Percentiles rank a stretch among this genome's conserved stretches.
Evolutionary conservation across 2,888 invertebrate species (phyloP).

Genomic region (Lasioglossum pauxillum): DNA sequence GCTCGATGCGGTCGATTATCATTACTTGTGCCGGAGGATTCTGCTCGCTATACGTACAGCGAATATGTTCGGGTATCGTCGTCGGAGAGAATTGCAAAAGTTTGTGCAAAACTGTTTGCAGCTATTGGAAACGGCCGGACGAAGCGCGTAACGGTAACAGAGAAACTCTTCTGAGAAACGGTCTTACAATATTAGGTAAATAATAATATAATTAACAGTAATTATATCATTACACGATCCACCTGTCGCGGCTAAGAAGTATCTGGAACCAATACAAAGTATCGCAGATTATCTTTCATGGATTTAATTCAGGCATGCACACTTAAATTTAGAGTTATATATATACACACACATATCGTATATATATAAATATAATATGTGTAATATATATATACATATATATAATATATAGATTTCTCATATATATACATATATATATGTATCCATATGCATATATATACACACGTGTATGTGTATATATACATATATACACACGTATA

Average conservation of each 20-base stretch:
- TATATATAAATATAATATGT: conserved; percentile 49
- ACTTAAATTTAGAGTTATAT: conserved; percentile 48
- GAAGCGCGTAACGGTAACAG: conserved; percentile 36
- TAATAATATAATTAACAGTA: conserved; percentile 44
- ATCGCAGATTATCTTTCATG: conserved; percentile 57
- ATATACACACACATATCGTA: conserved; percentile 23
- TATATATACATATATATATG: conserved; percentile 18
- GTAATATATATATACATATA: conserved; percentile 49
- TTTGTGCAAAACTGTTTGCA: conserved; percentile 31
- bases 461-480: conserved; percentile 40
- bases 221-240: conserved; percentile 52
- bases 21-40: neutral
- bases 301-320: conserved; percentile 61
- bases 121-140: neutral
- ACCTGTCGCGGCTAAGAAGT: conserved; percentile 42
- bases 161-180: conserved; percentile 40
- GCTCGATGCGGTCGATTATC: neutral
- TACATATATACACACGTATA: conserved; percentile 41
- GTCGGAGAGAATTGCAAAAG: conserved; percentile 1
- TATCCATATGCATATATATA: conserved; percentile 50
- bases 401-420: conserved; percentile 31
- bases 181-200: conserved; percentile 25
- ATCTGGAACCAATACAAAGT: conserved; percentile 43
- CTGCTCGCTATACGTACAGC: neutral
- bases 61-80: neutral